Conservation (phyloP, 2,888 invertebrate genomes). For the Pseudococcus viburni region DNA sequence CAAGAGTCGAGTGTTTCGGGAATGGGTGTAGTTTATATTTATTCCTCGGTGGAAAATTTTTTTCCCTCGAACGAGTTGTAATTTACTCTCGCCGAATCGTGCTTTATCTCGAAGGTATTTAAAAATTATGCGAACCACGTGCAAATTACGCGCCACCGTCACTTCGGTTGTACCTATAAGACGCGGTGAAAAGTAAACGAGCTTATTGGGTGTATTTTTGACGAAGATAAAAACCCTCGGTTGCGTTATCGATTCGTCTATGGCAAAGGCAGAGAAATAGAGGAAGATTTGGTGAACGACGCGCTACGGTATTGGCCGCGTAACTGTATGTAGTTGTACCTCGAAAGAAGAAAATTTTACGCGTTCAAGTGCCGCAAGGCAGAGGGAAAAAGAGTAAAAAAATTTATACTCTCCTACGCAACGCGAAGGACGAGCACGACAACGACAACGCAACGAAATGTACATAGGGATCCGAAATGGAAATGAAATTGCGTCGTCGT, state of each 20-base stretch:
- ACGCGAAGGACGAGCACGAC: not conserved
- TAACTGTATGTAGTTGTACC: not conserved
- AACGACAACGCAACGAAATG: not conserved
- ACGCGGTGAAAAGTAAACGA: not conserved
- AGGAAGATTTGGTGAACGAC: constrained; percentile 19
- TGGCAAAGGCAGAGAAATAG: not conserved
- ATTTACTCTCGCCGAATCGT: not conserved
- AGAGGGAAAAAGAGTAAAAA: not conserved
- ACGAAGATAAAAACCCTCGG: constrained; percentile 5
- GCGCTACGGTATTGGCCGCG: not conserved
- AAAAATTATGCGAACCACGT: constrained; percentile 46
- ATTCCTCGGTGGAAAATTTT: not conserved
- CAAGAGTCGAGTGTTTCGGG: not conserved
- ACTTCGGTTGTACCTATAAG: not conserved
- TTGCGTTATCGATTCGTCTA: constrained; percentile 18
- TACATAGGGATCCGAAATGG: not conserved
- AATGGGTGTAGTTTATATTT: not conserved
- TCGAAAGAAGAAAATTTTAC: constrained; percentile 30
- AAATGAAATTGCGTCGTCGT: constrained; percentile 49
- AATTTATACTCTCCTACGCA: not conserved
- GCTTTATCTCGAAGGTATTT: constrained; percentile 22
- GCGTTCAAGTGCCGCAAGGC: not conserved
- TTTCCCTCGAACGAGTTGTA: not conserved
- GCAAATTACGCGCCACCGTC: constrained; percentile 11
- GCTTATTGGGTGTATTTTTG: constrained; percentile 6